These are phyloP conservation scores for Pseudorectes ferrugineus DNA, from an alignment of 2,113 vertebrate species.

Conservation along the genomic window DNA sequence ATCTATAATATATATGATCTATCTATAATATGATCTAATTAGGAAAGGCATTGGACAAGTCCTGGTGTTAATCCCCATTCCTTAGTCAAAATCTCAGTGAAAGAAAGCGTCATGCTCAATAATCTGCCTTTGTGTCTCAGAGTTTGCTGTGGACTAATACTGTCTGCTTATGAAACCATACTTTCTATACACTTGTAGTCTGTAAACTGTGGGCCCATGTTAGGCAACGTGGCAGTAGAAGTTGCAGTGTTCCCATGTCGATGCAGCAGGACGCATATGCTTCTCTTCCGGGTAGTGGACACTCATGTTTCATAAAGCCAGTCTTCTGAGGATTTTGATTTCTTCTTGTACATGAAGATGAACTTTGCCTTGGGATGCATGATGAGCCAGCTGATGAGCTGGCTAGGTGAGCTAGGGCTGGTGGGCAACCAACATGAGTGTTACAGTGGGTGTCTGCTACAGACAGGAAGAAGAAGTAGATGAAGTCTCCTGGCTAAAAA, in stretches of 20 bases:
- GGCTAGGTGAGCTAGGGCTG: background rate
- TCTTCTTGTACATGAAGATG: background rate
- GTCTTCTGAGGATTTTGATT: background rate
- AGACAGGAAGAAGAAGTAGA: background rate
- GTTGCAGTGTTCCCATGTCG: accelerated
- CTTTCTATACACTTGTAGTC: background rate
- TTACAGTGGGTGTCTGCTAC: background rate
- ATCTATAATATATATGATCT: background rate
- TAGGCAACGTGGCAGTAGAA: background rate
- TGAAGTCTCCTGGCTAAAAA: background rate
- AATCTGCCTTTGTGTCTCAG: background rate
- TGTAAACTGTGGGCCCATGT: background rate
- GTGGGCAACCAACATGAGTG: accelerated
- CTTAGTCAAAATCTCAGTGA: background rate
- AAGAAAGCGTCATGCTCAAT: background rate
- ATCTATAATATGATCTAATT: background rate
- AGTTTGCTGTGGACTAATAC: background rate
- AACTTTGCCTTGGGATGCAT: background rate
- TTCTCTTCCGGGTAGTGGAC: background rate
- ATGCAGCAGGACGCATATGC: background rate
- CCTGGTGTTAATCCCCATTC: background rate
- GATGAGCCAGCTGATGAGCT: background rate
- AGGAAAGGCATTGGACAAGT: background rate
- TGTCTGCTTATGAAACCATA: background rate
- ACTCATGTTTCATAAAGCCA: background rate